phyloP scores from a whole-genome alignment of 2,797 vertebrate species.

The Peromyscus melanophrys region DNA sequence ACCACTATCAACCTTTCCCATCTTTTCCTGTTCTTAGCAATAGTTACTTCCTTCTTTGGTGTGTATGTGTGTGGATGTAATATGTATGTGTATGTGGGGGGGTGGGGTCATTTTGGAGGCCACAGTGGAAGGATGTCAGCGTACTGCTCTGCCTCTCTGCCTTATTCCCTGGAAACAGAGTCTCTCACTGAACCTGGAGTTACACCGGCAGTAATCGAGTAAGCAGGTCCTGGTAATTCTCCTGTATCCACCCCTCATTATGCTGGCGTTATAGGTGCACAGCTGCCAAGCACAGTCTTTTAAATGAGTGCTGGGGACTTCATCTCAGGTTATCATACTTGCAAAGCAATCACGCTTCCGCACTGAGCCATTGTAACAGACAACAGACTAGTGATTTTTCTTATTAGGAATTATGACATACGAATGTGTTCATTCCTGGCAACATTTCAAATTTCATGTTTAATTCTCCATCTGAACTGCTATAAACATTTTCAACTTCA shows the following conservation, averaged over 20 bases:
- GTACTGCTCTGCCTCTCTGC: neutral
- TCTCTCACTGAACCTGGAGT: neutral
- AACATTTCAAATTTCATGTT: constrained; percentile 59
- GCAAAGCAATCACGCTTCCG: neutral
- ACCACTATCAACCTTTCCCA: neutral
- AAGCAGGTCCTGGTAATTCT: neutral
- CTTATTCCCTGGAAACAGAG: neutral
- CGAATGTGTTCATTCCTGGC: constrained; percentile 11
- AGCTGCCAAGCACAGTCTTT: neutral
- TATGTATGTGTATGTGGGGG: neutral
- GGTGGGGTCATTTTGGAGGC: neutral
- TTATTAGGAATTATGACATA: neutral
- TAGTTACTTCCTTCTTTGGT: constrained; percentile 16
- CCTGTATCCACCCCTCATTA: neutral
- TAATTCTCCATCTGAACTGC: constrained; percentile 60
- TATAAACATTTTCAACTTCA: constrained; percentile 53
- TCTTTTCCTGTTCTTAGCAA: neutral
- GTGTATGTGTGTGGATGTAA: neutral
- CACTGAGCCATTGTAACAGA: neutral
- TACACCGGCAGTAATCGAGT: neutral
- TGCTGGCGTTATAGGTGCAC: neutral
- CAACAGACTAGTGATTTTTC: neutral
- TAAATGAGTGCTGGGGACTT: neutral
- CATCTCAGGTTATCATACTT: neutral
- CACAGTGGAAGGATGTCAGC: neutral